phyloP scores from a whole-genome alignment of 2,797 vertebrate genomes.

The Glossophaga mutica region DNA sequence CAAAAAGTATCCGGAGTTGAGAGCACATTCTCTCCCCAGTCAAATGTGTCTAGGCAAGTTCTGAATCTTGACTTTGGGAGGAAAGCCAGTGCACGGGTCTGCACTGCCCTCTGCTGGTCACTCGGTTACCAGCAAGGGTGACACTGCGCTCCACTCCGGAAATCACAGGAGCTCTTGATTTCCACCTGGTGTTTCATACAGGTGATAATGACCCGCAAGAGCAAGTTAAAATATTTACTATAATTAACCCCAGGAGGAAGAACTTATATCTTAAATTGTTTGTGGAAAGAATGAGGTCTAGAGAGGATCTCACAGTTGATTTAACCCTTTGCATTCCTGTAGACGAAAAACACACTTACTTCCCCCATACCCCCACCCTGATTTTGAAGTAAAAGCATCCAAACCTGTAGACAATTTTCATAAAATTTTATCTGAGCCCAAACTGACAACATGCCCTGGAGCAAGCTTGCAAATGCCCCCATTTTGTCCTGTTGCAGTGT shows the following conservation, averaged over 20 bases:
- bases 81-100: not conserved
- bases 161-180: not conserved
- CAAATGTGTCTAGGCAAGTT: not conserved
- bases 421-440: not conserved
- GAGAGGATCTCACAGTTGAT: not conserved
- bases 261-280: not conserved
- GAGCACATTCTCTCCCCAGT: not conserved
- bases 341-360: not conserved
- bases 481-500: no score
- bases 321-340: not conserved
- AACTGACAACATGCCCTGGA: not conserved
- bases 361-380: accelerated
- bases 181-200: slow-evolving; percentile 33
- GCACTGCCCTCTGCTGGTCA: slow-evolving; percentile 57
- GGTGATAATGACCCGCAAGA: slow-evolving; percentile 1
- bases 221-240: slow-evolving; percentile 48
- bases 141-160: accelerated
- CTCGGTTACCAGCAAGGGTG: not conserved
- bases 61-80: accelerated
- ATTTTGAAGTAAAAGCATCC: not conserved
- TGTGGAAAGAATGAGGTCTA: not conserved
- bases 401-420: not conserved
- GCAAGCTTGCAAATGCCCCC: not conserved
- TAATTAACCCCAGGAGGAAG: slow-evolving; percentile 10
- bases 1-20: not conserved